Conservation (phyloP, 1,140 invertebrate genomes). For the Drosophila sproati region DNA sequence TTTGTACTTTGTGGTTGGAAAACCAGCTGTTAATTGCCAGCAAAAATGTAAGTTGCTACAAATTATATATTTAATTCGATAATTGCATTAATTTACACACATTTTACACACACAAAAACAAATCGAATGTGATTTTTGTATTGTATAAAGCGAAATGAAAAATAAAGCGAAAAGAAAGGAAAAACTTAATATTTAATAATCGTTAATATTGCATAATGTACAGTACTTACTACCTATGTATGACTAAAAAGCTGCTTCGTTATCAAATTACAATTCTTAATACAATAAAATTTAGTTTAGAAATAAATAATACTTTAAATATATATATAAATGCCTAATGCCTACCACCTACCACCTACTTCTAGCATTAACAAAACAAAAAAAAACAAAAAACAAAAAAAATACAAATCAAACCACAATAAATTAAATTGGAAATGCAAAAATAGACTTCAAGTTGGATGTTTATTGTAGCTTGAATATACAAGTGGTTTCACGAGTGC, state of each 20-base stretch:
- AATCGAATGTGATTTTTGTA: conserved; percentile 72
- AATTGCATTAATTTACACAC: conserved; percentile 14
- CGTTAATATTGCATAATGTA: conserved; percentile 53
- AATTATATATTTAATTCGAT: conserved; percentile 17
- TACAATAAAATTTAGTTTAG: conserved; percentile 45
- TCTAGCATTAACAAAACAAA: conserved; percentile 43
- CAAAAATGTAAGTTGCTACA: conserved; percentile 23
- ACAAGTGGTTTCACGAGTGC: too few relatives aligned
- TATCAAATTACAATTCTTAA: conserved; percentile 44
- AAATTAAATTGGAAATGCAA: conserved; percentile 55
- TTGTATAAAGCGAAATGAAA: conserved; percentile 51
- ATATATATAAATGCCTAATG: conserved; percentile 57
- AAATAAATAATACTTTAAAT: conserved; percentile 21
- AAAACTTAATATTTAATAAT: conserved; percentile 18
- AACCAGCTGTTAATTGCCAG: conserved; percentile 34
- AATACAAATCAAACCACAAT: conserved; percentile 29
- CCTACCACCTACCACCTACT: conserved; percentile 33
- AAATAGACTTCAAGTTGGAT: conserved; percentile 11
- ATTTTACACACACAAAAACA: conserved; percentile 21
- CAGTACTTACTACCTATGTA: conserved; percentile 44
- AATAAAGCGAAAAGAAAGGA: conserved; percentile 22
- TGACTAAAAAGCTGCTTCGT: conserved; percentile 40
- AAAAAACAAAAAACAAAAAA: conserved; percentile 27
- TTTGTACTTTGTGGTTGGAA: conserved; percentile 12
- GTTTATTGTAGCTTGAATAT: neutral